Percentiles rank a stretch among this genome's conserved stretches.
These are phyloP conservation scores for Amphipoea oculea DNA, from an alignment of 2,888 invertebrate species.

Conservation along the genomic window DNA sequence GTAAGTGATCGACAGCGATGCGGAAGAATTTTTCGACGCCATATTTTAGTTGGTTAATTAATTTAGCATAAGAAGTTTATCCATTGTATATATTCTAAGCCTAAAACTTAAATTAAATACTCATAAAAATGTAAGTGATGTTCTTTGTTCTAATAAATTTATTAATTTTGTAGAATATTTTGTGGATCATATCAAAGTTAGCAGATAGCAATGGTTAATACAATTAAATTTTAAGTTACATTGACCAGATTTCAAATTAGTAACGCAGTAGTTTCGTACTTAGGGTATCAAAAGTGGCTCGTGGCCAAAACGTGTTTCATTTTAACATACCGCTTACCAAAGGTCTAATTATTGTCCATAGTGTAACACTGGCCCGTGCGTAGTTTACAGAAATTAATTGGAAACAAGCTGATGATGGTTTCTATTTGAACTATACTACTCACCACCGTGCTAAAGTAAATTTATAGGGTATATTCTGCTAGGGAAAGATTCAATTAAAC, in stretches of 20 bases:
- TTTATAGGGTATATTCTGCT: too few relatives aligned
- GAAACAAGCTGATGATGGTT: too few relatives aligned
- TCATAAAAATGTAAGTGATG: not conserved
- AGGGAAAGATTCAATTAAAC: too few relatives aligned
- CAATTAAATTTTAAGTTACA: conserved; percentile 18
- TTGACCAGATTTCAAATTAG: conserved; percentile 42
- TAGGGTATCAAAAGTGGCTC: conserved; percentile 59
- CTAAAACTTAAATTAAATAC: not conserved
- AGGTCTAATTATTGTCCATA: conserved; percentile 38
- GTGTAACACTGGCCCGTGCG: too few relatives aligned
- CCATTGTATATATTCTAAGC: not conserved
- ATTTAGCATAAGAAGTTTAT: not conserved
- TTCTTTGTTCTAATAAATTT: not conserved
- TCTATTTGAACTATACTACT: too few relatives aligned
- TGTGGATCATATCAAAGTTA: not conserved
- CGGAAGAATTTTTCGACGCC: not conserved
- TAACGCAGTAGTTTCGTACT: conserved; percentile 44
- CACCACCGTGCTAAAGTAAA: too few relatives aligned
- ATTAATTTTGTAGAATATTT: not conserved
- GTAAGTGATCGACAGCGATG: not conserved
- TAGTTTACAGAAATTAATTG: too few relatives aligned
- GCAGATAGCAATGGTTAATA: not conserved
- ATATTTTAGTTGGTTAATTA: not conserved
- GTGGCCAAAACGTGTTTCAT: conserved; percentile 50
- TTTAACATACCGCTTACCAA: conserved; percentile 59